These are phyloP conservation scores for Platalea minor DNA, from an alignment of 2,797 vertebrate genomes.

Conservation along the genomic window DNA sequence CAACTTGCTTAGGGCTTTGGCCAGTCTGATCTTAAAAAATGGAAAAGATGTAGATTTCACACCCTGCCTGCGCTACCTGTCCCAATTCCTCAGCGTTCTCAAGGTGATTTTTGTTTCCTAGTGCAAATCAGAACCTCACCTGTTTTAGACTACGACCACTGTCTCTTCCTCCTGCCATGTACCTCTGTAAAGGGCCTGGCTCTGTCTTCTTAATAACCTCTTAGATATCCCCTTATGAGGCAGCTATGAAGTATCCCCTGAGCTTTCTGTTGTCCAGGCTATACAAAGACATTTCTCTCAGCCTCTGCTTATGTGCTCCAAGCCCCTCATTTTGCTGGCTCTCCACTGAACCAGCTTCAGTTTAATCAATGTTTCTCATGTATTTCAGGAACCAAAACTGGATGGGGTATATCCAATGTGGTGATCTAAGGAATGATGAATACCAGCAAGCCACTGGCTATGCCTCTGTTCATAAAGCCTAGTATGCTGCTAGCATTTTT, in stretches of 20 bases:
- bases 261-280: background rate
- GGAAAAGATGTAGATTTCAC: background rate
- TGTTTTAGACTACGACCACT: background rate
- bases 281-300: background rate
- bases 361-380: background rate
- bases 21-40: background rate
- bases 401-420: background rate
- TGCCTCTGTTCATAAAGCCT: background rate
- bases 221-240: background rate
- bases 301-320: background rate
- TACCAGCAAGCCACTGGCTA: background rate
- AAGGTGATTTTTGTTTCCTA: background rate
- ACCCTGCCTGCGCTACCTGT: background rate
- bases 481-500: background rate
- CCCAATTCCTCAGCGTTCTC: background rate
- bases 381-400: background rate
- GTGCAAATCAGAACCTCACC: background rate
- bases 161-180: background rate
- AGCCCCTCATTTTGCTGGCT: background rate
- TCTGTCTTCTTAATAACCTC: background rate
- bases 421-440: background rate
- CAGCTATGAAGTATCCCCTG: background rate
- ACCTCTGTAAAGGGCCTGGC: background rate
- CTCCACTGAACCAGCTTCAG: background rate
- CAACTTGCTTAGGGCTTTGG: background rate